Percentiles rank a stretch among this genome's conserved stretches.
These are phyloP conservation scores for Paracanthobrama guichenoti DNA, from an alignment of 2,113 vertebrate species.

Conservation along the genomic window DNA sequence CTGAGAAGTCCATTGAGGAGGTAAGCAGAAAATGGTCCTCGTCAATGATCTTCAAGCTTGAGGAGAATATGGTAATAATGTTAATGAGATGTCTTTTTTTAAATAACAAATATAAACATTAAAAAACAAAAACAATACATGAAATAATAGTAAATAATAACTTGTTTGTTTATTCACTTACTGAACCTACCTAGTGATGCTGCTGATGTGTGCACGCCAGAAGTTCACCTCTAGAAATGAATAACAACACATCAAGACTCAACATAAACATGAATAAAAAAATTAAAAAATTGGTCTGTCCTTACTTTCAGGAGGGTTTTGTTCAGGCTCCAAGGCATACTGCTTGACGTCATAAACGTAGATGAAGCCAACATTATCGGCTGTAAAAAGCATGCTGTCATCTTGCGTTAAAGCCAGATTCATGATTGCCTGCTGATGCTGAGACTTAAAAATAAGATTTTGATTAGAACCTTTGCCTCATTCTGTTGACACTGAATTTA, in stretches of 20 bases:
- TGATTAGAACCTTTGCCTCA: neutral
- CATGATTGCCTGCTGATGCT: constrained; percentile 66
- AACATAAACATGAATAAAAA: neutral
- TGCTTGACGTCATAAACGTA: constrained; percentile 63
- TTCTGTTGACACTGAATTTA: constrained; percentile 5
- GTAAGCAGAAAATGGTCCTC: constrained; percentile 74
- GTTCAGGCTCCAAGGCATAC: constrained; percentile 60
- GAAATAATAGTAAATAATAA: constrained; percentile 13
- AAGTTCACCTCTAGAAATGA: constrained; percentile 60
- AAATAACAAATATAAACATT: neutral
- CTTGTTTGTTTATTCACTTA: constrained; percentile 43
- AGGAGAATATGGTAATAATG: constrained; percentile 38
- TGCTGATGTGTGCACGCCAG: constrained; percentile 70
- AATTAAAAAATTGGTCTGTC: neutral
- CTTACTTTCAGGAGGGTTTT: constrained; percentile 58
- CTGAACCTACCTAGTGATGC: constrained; percentile 72
- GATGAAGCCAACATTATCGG: constrained; percentile 66
- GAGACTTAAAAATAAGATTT: constrained; percentile 61
- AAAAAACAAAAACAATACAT: constrained; percentile 47
- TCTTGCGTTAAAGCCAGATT: constrained; percentile 64
- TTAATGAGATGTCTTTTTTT: neutral
- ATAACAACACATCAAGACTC: neutral
- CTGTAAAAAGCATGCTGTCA: constrained; percentile 57
- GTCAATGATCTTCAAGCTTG: constrained; percentile 74
- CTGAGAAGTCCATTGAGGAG: constrained; percentile 68